Evolutionary conservation across 2,113 vertebrate genomes (phyloP), one percentile per base, ranked within the genome.

Genomic region (Thamnaconus septentrionalis): DNA sequence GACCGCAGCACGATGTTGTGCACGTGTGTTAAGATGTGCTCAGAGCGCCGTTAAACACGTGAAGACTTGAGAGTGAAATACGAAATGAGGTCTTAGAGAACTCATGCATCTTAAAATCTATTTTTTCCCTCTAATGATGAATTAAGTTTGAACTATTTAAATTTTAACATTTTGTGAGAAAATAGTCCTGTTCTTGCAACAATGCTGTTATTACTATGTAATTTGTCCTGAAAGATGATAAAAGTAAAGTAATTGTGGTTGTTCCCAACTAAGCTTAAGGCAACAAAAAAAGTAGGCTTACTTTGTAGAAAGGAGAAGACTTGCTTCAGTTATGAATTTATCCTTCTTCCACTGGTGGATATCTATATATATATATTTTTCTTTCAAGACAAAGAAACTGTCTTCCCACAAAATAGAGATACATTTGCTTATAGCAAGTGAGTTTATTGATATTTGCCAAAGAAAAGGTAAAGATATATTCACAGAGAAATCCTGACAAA

Each of bases 391-490:
- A 79, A 74, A 83, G 64, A 75, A 62, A 49, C 61, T 56, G 79
- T 84, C 77, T 85, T 74, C 79, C 80, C 81, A 66, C 48, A 47
- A 69, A 66, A 78, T 11, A 85, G n/a, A 70, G 45, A 78, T 83
- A 61, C 81, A 83, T 81, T 66, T 81, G 66, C 78, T 78, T 71
- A 60, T 63, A 81, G 75, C 49, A 81, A 77, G 69, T 80, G 61
- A 79, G 78, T 86, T 85, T 85, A 72, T 81, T 86, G 81, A 90
- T 75, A 77, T 89, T 91, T 92, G 90, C 91, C 91, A 93, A 93
- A 93, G 90, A 92, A 88, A 88, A 87, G 77, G 68, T 71, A 86
- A 84, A 76, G 56, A 56, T 87, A 79, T 87, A 78, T 84, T 85
- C 63, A 78, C 84, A 84, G 67, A 67, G 43, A 80, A 85, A 77